Conservation (phyloP, 2,113 vertebrate genomes). For the Etheostoma spectabile region DNA sequence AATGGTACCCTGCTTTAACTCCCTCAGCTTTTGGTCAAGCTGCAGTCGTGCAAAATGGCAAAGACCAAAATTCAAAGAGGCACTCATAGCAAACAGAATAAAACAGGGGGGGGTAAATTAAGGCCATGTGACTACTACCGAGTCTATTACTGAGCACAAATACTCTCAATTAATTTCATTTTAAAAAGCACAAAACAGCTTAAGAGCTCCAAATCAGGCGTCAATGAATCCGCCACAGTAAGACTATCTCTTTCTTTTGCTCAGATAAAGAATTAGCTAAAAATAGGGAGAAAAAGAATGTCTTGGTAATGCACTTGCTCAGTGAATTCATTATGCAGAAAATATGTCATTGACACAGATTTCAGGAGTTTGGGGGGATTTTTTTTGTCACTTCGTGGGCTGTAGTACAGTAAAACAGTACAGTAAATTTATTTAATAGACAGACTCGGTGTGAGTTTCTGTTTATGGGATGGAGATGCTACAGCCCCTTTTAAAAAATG, state of each 20-base stretch:
- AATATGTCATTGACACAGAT: conserved; percentile 66
- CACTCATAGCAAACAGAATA: conserved; percentile 5
- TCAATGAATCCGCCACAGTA: conserved; percentile 40
- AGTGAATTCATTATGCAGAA: conserved; percentile 58
- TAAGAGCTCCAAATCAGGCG: conserved; percentile 46
- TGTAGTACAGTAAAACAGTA: conserved; percentile 14
- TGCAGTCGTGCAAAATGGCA: conserved; percentile 17
- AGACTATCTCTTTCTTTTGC: conserved; percentile 16
- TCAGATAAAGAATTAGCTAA: conserved; percentile 62
- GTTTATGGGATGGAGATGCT: neutral
- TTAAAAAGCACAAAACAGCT: conserved; percentile 53
- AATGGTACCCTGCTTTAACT: conserved; percentile 58
- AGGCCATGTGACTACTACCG: conserved; percentile 12
- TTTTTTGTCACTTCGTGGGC: conserved; percentile 21
- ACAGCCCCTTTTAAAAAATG: neutral
- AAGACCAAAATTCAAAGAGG: conserved; percentile 30
- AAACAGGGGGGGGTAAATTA: conserved; percentile 9
- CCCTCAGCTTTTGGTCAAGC: conserved; percentile 54
- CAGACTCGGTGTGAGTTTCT: neutral
- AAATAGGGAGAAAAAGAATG: conserved; percentile 48
- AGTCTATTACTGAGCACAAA: conserved; percentile 14
- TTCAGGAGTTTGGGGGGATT: conserved; percentile 47
- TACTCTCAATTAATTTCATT: conserved; percentile 62
- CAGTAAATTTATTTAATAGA: neutral
- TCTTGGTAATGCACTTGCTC: conserved; percentile 46